phyloP scores from a whole-genome alignment of 2,113 vertebrate species.

The Neodontobutis hainanensis region DNA sequence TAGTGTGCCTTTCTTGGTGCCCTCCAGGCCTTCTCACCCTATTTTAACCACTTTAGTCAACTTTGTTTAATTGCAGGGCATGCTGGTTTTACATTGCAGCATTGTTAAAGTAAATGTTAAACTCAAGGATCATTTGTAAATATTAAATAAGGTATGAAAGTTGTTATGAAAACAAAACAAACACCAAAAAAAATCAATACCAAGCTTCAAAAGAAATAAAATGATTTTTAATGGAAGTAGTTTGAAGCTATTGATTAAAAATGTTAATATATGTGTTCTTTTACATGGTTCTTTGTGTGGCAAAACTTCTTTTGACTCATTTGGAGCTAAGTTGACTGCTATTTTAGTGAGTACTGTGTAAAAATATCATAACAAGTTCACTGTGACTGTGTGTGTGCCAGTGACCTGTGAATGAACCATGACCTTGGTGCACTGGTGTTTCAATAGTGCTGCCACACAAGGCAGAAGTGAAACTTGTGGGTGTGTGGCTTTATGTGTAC shows the following conservation, averaged over 20 bases:
- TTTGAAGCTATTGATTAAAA: too few relatives aligned
- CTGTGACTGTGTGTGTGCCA: constrained; percentile 36
- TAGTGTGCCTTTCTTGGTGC: constrained; percentile 18
- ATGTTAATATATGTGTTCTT: background rate
- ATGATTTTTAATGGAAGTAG: too few relatives aligned
- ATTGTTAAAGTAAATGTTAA: constrained; percentile 2
- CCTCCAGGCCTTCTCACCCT: constrained; percentile 33
- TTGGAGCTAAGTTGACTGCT: background rate
- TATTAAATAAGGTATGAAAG: too few relatives aligned
- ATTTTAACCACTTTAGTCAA: constrained; percentile 2
- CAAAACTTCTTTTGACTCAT: background rate
- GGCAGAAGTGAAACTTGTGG: constrained; percentile 83
- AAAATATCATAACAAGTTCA: background rate
- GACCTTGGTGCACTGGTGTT: constrained; percentile 69
- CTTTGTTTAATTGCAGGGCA: background rate
- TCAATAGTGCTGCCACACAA: constrained; percentile 76
- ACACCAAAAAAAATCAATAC: too few relatives aligned
- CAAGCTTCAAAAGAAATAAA: too few relatives aligned
- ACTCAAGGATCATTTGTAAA: background rate
- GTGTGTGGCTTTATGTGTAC: constrained; percentile 73
- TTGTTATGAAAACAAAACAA: too few relatives aligned
- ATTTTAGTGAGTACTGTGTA: constrained; percentile 1
- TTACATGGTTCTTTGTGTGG: background rate
- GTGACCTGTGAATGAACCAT: constrained; percentile 76
- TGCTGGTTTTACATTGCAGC: background rate